These are phyloP conservation scores for Karalla daura DNA, from an alignment of 2,797 vertebrate genomes.

Conservation along the genomic window DNA sequence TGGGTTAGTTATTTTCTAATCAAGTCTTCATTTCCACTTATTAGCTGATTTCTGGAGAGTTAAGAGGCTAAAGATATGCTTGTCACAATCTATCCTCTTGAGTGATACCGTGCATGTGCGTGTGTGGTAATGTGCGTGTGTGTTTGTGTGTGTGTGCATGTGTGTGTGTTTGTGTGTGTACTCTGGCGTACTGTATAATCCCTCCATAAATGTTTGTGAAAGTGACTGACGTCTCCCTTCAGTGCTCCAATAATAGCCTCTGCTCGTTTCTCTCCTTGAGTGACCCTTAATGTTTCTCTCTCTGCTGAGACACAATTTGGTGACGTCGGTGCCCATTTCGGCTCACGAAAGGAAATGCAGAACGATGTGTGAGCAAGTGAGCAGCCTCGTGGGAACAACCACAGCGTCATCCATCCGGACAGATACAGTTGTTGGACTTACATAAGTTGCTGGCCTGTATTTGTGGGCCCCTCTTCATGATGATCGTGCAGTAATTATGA, in stretches of 20 bases:
- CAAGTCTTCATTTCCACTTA: slow-evolving; percentile 69
- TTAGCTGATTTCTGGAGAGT: slow-evolving; percentile 65
- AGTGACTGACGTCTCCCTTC: slow-evolving; percentile 37
- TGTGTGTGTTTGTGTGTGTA: slow-evolving; percentile 14
- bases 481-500: not conserved
- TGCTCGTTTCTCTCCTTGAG: slow-evolving; percentile 34
- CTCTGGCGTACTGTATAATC: slow-evolving; percentile 52
- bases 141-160: not conserved
- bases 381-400: not conserved
- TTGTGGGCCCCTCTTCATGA: not conserved
- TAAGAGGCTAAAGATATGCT: slow-evolving; percentile 64
- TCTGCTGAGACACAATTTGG: slow-evolving; percentile 10
- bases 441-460: too few relatives aligned
- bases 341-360: slow-evolving; percentile 4
- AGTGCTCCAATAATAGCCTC: slow-evolving; percentile 43
- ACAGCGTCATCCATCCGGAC: not conserved
- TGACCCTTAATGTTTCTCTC: slow-evolving; percentile 29
- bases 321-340: slow-evolving; percentile 5
- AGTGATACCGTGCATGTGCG: slow-evolving; percentile 55
- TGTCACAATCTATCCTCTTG: slow-evolving; percentile 72
- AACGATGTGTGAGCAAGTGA: not conserved
- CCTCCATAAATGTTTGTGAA: slow-evolving; percentile 43
- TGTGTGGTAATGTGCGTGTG: slow-evolving; percentile 8
- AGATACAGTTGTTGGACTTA: too few relatives aligned
- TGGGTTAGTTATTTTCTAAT: slow-evolving; percentile 63